Conservation (phyloP, 2,888 invertebrate genomes). For the Sycophila texana region DNA sequence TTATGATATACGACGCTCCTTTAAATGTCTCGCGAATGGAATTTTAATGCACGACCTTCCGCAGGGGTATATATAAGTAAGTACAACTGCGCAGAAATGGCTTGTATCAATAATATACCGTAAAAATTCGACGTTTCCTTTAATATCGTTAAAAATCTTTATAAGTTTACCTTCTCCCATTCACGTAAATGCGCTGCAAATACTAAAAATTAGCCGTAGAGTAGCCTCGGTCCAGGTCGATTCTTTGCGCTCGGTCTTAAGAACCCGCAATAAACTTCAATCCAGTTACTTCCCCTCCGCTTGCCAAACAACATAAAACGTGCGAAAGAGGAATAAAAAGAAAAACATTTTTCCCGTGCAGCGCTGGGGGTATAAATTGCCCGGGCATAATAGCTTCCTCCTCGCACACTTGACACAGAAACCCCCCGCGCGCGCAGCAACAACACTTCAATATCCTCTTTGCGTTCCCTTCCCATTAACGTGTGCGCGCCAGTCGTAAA, state of each 20-base stretch:
- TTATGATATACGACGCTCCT: conserved; percentile 15
- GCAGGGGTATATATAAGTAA: neutral
- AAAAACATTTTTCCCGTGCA: no score
- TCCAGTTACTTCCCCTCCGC: no score
- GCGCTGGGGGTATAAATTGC: no score
- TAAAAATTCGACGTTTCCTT: conserved; percentile 2
- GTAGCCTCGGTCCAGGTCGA: no score
- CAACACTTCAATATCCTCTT: neutral
- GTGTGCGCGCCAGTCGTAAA: neutral
- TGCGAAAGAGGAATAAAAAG: no score
- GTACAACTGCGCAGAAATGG: neutral
- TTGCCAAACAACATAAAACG: no score
- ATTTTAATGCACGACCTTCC: conserved; percentile 17
- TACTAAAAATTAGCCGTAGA: no score
- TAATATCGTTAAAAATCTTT: neutral
- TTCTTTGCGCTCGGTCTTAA: no score
- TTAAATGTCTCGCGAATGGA: conserved; percentile 15
- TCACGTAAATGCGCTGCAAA: neutral
- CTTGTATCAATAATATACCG: neutral
- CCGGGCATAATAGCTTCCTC: no score
- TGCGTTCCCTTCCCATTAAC: neutral
- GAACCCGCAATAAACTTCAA: no score
- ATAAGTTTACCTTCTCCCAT: neutral
- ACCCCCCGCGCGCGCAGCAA: no score
- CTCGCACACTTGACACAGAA: no score